phyloP scores from a whole-genome alignment of 2,797 vertebrate genomes.

The Characodon lateralis region DNA sequence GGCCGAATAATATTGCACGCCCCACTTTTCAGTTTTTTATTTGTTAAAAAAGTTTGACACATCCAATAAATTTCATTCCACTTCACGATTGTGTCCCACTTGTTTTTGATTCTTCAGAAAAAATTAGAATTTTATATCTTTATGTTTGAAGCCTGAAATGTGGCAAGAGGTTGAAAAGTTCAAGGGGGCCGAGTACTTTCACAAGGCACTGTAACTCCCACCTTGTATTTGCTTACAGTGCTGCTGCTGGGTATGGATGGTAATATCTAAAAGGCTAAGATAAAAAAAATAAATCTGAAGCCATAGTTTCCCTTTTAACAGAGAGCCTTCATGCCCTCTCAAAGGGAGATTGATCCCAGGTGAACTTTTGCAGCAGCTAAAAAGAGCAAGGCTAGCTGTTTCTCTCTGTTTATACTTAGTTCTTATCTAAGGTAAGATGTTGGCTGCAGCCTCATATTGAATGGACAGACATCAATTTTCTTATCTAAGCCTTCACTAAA shows the following conservation, averaged over 20 bases:
- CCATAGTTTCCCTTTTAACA: conserved; percentile 8
- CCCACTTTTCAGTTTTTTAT: too few species aligned
- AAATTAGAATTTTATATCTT: too few species aligned
- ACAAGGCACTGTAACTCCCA: neutral
- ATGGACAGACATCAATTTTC: conserved; percentile 42
- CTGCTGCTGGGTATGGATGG: neutral
- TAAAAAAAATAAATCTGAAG: neutral
- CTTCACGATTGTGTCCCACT: too few species aligned
- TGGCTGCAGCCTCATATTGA: conserved; percentile 33
- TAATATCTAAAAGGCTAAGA: neutral
- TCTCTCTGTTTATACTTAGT: conserved; percentile 23
- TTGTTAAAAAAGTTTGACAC: too few species aligned
- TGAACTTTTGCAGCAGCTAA: conserved; percentile 21
- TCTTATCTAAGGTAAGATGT: conserved; percentile 36
- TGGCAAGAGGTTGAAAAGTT: too few species aligned
- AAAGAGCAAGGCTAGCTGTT: conserved; percentile 17
- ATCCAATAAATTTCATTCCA: too few species aligned
- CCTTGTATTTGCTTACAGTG: neutral
- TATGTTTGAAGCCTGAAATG: too few species aligned
- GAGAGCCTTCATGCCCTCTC: conserved; percentile 7
- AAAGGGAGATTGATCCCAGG: conserved; percentile 8
- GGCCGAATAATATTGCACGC: too few species aligned
- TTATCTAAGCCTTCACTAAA: conserved; percentile 29
- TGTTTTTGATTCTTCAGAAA: too few species aligned
- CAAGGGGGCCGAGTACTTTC: neutral